A percentile compares a stretch with the other conserved stretches of the same genome.
phyloP scores from a whole-genome alignment of 2,113 vertebrate genomes.

The Orthochromis indermauri region DNA sequence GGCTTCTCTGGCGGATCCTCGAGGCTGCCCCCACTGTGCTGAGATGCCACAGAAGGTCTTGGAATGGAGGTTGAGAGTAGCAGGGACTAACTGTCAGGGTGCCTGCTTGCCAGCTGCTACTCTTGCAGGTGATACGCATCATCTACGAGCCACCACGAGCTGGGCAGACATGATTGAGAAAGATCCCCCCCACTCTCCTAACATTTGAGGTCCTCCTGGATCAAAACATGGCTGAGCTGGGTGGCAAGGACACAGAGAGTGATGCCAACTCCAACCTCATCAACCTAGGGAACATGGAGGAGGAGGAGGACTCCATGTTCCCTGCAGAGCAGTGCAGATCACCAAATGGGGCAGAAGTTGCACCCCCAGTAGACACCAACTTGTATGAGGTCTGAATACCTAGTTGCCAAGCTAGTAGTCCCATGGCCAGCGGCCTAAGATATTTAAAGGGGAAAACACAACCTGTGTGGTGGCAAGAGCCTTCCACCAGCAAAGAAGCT shows the following conservation, averaged over 20 bases:
- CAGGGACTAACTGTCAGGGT: neutral
- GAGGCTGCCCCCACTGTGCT: neutral
- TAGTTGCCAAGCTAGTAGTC: fast-evolving
- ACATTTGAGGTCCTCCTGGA: neutral
- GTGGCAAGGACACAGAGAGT: fast-evolving
- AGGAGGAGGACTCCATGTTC: neutral
- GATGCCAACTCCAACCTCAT: neutral
- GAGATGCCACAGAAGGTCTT: neutral
- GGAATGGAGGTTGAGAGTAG: neutral
- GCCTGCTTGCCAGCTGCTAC: neutral
- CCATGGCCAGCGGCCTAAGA: neutral
- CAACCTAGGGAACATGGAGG: neutral
- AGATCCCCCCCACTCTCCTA: neutral
- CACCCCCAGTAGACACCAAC: neutral
- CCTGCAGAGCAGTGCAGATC: neutral
- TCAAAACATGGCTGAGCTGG: neutral
- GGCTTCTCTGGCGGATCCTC: neutral
- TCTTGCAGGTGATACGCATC: neutral
- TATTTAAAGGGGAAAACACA: neutral
- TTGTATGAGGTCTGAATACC: neutral
- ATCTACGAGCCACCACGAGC: neutral
- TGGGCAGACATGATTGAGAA: neutral
- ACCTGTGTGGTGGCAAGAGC: neutral
- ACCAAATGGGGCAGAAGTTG: neutral
- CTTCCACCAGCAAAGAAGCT: neutral